These are phyloP conservation scores for Apeira syringaria DNA, from an alignment of 2,888 invertebrate species.

Conservation along the genomic window DNA sequence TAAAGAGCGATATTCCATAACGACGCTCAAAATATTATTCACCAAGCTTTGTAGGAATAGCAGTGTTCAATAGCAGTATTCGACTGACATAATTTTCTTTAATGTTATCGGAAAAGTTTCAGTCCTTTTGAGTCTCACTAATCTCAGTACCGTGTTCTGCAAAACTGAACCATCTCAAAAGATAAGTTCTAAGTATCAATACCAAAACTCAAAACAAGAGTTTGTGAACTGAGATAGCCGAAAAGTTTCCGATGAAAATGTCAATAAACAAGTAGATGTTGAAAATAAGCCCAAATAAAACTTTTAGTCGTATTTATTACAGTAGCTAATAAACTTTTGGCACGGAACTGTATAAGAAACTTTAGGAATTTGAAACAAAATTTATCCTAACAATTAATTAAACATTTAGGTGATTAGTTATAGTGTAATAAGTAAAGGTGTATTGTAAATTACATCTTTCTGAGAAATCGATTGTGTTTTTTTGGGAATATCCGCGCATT, in stretches of 20 bases:
- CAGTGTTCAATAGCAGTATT: too few species aligned
- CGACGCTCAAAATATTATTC: too few species aligned
- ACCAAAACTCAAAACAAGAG: slow-evolving; percentile 21
- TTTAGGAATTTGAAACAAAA: too few species aligned
- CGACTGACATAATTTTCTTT: slow-evolving; percentile 19
- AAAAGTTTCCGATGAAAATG: slow-evolving; percentile 32
- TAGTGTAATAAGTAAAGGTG: too few species aligned
- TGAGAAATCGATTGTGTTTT: too few species aligned
- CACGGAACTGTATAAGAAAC: slow-evolving; percentile 14
- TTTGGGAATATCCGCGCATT: too few species aligned
- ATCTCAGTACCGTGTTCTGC: slow-evolving; percentile 17
- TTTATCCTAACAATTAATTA: too few species aligned
- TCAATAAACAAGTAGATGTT: slow-evolving; percentile 36
- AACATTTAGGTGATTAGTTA: too few species aligned
- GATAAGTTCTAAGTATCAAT: slow-evolving; percentile 22
- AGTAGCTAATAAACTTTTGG: slow-evolving; percentile 22
- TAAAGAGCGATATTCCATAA: too few species aligned
- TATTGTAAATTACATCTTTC: too few species aligned
- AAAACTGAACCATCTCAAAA: slow-evolving; percentile 21
- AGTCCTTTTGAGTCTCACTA: slow-evolving; percentile 9
- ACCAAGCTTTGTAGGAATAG: too few species aligned
- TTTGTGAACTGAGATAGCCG: slow-evolving; percentile 27
- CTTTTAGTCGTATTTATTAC: slow-evolving; percentile 34
- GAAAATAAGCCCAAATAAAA: slow-evolving; percentile 38
- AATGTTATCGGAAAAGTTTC: slow-evolving; percentile 14